Conservation (phyloP, 1,140 invertebrate genomes). For the Dendrolimus punctatus region DNA sequence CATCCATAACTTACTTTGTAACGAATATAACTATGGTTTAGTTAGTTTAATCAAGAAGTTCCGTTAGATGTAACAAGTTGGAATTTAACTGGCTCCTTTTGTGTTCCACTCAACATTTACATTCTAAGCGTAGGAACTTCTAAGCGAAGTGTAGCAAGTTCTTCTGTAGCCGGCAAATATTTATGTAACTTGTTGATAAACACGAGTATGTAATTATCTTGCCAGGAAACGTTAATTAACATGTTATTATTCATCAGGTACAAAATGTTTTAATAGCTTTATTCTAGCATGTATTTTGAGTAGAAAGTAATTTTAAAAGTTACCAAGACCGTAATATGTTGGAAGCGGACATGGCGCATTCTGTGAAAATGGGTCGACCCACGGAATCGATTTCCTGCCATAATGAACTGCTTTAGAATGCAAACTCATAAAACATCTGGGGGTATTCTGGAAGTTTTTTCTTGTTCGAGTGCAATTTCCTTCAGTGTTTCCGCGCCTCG, state of each 20-base stretch:
- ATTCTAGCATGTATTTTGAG: no score
- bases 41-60: neutral
- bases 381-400: no score
- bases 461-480: constrained; percentile 11
- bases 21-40: no score
- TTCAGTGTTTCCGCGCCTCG: constrained; percentile 8
- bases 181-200: constrained; percentile 12
- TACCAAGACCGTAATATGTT: no score
- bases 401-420: neutral
- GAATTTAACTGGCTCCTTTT: constrained; percentile 19
- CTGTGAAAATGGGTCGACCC: no score
- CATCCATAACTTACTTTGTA: no score
- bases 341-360: no score
- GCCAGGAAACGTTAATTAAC: no score
- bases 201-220: constrained; percentile 3
- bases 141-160: constrained; percentile 10
- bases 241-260: no score
- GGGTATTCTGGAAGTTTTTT: neutral
- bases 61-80: constrained; percentile 5
- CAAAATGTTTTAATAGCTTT: no score
- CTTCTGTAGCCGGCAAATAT: constrained; percentile 7
- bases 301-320: no score
- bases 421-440: neutral
- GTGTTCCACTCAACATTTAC: constrained; percentile 16
- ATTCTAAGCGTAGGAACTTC: constrained; percentile 10